Evolutionary conservation across 2,113 vertebrate genomes (phyloP), one percentile per base, ranked within the genome.

Genomic region (Silurus asotus): DNA sequence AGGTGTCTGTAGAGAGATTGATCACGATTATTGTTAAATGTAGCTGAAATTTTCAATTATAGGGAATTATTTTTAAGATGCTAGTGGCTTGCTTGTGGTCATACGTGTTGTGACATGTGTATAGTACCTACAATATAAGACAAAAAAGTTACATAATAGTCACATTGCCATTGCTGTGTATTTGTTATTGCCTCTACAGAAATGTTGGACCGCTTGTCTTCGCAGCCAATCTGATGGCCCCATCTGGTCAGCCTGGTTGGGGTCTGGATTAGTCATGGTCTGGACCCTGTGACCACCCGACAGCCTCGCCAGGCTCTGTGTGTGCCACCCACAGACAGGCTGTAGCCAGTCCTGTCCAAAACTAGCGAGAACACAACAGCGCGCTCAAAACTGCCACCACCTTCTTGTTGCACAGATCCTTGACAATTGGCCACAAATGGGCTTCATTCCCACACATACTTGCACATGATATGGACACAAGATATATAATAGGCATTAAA

Each of bases 301-400:
- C 70, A 89, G 87, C 59, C 86, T 89, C 62, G 76, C 53, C 77
- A 70, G 87, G 89, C 80, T 90, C 90, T 84, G 89, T 74, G 45
- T 53, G 84, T 86, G 82, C 91, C 89, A 89, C 91, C 90, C 89
- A 95, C 94, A 94, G 94, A 95, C 93, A 91, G 95, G 94, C 88
- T 92, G 91, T 83, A 82, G 74, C 78, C 1, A 55, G 77, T 69
- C 80, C 56, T 51, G 51, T 87, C 88, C 84, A 88, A 86, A 82
- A 84, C 45, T 69, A 85, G 70, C 51, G 49, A 87, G 84, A 88
- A 86, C 88, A 88, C 78, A 84, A 84, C 82, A 86, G 80, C 37
- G 78, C 28, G 69, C 82, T 85, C 82, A 84, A 86, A 84, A 88
- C 70, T 72, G 65, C 13, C 69, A 65, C 75, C 70, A 51, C 77